These are phyloP conservation scores for Caenorhabditis sinica DNA, from an alignment of 2,888 invertebrate species.

Conservation along the genomic window DNA sequence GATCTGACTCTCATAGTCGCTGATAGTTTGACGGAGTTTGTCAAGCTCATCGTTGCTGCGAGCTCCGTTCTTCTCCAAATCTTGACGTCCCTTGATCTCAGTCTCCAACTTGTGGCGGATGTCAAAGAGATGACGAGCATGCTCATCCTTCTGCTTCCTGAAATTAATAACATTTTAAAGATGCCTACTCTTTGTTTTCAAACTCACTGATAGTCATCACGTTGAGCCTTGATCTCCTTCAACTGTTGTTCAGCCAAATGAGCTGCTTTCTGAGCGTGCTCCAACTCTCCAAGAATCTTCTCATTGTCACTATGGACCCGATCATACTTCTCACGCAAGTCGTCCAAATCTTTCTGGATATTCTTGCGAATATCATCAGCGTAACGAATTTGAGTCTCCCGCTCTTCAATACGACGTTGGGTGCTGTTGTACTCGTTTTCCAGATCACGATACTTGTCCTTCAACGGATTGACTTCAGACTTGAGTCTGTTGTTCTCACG, in stretches of 20 bases:
- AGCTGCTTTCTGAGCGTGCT: conserved; percentile 73
- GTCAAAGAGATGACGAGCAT: conserved; percentile 78
- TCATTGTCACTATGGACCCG: conserved; percentile 76
- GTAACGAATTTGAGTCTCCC: conserved; percentile 73
- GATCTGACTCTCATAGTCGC: conserved; percentile 80
- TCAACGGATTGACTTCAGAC: conserved; percentile 78
- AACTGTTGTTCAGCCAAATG: conserved; percentile 79
- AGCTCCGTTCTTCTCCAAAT: conserved; percentile 71
- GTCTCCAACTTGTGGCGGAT: conserved; percentile 78
- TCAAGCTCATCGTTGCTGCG: conserved; percentile 80
- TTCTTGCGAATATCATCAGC: conserved; percentile 72
- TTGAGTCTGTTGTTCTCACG: conserved; percentile 81
- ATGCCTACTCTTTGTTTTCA: conserved; percentile 7
- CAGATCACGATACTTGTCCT: conserved; percentile 79
- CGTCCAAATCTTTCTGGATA: conserved; percentile 77
- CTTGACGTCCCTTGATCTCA: conserved; percentile 74
- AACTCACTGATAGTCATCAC: conserved; percentile 78
- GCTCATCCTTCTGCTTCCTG: conserved; percentile 80
- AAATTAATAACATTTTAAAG: too few relatives aligned
- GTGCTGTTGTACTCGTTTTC: conserved; percentile 80
- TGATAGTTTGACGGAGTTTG: conserved; percentile 76
- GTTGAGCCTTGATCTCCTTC: conserved; percentile 81
- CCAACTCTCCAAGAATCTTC: conserved; percentile 69
- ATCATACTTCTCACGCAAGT: conserved; percentile 75
- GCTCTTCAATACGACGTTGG: conserved; percentile 80